Conservation (phyloP, 1,140 invertebrate genomes). For the Drosophila punjabiensis region DNA sequence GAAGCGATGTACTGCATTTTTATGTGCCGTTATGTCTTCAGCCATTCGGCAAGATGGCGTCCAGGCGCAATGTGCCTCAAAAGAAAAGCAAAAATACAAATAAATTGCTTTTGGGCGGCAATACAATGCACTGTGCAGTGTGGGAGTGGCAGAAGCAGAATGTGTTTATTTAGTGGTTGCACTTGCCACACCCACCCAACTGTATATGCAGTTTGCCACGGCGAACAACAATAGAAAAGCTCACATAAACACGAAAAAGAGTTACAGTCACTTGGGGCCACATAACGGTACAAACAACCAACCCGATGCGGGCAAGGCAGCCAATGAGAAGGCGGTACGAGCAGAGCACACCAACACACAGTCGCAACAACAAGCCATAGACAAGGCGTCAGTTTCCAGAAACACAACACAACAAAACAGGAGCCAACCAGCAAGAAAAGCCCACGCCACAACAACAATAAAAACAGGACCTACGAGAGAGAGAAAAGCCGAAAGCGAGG, state of each 20-base stretch:
- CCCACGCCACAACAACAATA: slow-evolving; percentile 66
- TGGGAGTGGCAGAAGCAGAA: slow-evolving; percentile 46
- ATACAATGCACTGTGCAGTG: slow-evolving; percentile 21
- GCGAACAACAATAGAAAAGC: slow-evolving; percentile 45
- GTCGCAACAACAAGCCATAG: slow-evolving; percentile 38
- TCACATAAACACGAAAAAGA: slow-evolving; percentile 63
- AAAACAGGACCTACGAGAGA: slow-evolving; percentile 46
- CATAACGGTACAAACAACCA: slow-evolving; percentile 69
- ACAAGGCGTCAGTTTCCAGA: slow-evolving; percentile 79
- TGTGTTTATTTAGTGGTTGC: slow-evolving; percentile 81
- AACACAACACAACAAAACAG: slow-evolving; percentile 84
- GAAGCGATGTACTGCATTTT: slow-evolving; percentile 24
- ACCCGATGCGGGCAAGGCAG: slow-evolving; percentile 66
- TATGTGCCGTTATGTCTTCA: slow-evolving; percentile 52
- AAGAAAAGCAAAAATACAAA: slow-evolving; percentile 52
- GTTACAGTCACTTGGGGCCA: slow-evolving; percentile 48
- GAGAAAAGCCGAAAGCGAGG: slow-evolving; percentile 15
- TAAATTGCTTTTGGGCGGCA: slow-evolving; percentile 42
- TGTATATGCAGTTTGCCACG: slow-evolving; percentile 41
- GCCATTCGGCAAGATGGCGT: slow-evolving; percentile 63
- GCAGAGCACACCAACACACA: slow-evolving; percentile 33
- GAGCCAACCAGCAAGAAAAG: slow-evolving; percentile 79
- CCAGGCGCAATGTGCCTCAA: slow-evolving; percentile 9
- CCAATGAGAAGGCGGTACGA: slow-evolving; percentile 68
- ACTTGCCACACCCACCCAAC: slow-evolving; percentile 74